Conservation (phyloP, 2,888 invertebrate genomes). For the Perizoma flavofasciatum region DNA sequence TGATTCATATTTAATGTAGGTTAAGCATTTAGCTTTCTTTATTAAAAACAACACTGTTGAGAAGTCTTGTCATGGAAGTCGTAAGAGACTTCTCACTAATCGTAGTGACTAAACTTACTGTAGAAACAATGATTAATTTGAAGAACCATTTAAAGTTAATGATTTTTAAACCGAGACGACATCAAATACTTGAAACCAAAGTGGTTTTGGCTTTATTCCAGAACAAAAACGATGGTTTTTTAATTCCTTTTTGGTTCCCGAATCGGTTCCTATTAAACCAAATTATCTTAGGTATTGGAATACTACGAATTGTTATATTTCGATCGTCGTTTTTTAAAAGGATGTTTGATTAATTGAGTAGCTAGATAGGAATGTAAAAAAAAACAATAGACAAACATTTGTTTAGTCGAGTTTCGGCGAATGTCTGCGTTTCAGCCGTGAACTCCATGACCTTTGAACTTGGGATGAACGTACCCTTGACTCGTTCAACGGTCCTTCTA, state of each 20-base stretch:
- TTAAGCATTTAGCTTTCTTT: too few species aligned
- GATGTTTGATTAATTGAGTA: background rate
- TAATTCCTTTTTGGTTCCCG: background rate
- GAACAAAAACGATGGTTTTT: too few species aligned
- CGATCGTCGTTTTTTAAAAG: constrained; percentile 1
- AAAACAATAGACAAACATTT: constrained; percentile 24
- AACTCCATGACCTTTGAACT: constrained; percentile 79
- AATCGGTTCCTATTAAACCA: constrained; percentile 3
- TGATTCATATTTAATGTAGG: too few species aligned
- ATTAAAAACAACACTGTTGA: too few species aligned
- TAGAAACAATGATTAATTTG: too few species aligned
- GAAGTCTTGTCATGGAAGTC: too few species aligned
- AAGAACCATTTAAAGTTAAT: too few species aligned
- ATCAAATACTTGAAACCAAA: too few species aligned
- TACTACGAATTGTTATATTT: background rate
- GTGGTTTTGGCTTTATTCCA: too few species aligned
- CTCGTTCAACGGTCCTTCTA: constrained; percentile 71
- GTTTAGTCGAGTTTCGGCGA: constrained; percentile 41
- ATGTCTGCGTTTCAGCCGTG: constrained; percentile 51
- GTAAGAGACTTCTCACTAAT: too few species aligned
- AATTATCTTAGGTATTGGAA: constrained; percentile 14
- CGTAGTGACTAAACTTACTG: too few species aligned
- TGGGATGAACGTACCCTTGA: constrained; percentile 80
- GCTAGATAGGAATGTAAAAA: constrained; percentile 12
- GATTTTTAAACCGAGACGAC: too few species aligned